Percentiles rank a stretch among this genome's conserved stretches.
phyloP scores from a whole-genome alignment of 2,113 vertebrate species.

The Colistium nudipinnis region DNA sequence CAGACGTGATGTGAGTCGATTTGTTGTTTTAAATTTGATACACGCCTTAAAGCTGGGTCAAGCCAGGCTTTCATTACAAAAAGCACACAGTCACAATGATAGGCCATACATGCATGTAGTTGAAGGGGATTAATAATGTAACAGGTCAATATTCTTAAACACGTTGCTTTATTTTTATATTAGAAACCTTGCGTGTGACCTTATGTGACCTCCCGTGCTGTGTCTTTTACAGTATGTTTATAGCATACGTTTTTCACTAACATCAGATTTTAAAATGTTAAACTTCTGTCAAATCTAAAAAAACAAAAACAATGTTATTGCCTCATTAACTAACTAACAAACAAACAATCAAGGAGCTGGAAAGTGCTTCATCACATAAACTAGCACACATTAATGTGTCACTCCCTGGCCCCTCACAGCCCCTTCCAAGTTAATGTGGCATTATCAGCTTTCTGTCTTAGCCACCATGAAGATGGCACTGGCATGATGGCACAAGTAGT shows the following conservation, averaged over 20 bases:
- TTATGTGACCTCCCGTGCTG: too few relatives aligned
- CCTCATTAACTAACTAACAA: not conserved
- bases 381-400: not conserved
- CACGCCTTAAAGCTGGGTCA: not conserved
- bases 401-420: constrained; percentile 7
- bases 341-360: not conserved
- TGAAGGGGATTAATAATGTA: not conserved
- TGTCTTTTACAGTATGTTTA: not conserved
- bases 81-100: not conserved
- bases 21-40: constrained; percentile 11
- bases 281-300: not conserved
- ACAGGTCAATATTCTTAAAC: not conserved
- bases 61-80: not conserved
- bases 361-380: constrained; percentile 8
- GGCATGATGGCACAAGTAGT: constrained; percentile 31
- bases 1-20: constrained; percentile 8
- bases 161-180: not conserved
- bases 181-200: not conserved
- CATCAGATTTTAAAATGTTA: not conserved
- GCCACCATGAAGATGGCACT: constrained; percentile 22
- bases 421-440: constrained; percentile 23
- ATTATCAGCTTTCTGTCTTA: constrained; percentile 61
- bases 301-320: not conserved
- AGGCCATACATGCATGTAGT: not conserved
- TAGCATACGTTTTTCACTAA: not conserved